A percentile compares a stretch with the other conserved stretches of the same genome.
These are phyloP conservation scores for Paratrypauchen microcephalus DNA, from an alignment of 2,797 vertebrate species.

Conservation along the genomic window DNA sequence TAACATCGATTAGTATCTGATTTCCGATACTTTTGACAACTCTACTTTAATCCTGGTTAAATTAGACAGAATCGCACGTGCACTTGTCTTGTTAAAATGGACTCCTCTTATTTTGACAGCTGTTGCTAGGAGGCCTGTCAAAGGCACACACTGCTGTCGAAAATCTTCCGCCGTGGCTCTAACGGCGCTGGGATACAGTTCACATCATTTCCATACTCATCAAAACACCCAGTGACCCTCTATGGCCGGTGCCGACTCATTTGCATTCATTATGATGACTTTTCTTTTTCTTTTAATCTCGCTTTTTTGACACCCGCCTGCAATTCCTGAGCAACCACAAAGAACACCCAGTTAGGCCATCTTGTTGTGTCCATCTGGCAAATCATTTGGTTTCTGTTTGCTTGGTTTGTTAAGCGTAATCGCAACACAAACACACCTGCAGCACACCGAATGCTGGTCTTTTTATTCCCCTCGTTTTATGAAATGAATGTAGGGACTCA, in stretches of 20 bases:
- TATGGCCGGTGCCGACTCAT: slow-evolving; percentile 32
- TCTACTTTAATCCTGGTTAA: not conserved
- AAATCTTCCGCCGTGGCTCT: not conserved
- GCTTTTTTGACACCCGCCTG: slow-evolving; percentile 23
- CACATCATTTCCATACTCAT: slow-evolving; percentile 48
- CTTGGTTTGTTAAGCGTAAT: slow-evolving; percentile 19
- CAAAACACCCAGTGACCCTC: slow-evolving; percentile 46
- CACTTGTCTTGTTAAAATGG: slow-evolving; percentile 2
- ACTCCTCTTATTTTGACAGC: not conserved
- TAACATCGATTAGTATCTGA: too few relatives aligned
- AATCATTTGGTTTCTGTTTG: slow-evolving; percentile 9
- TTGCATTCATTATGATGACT: slow-evolving; percentile 49
- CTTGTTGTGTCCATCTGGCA: slow-evolving; percentile 13
- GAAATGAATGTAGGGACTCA: slow-evolving; percentile 32
- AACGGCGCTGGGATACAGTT: slow-evolving; percentile 25
- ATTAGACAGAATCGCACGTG: slow-evolving; percentile 1
- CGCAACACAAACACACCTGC: slow-evolving; percentile 18
- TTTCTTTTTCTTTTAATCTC: slow-evolving; percentile 29
- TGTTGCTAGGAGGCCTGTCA: not conserved
- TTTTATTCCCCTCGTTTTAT: slow-evolving; percentile 10
- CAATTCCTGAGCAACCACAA: slow-evolving; percentile 9
- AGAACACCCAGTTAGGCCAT: slow-evolving; percentile 8
- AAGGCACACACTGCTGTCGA: not conserved
- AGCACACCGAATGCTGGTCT: not conserved
- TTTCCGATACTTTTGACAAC: too few relatives aligned